Percentiles rank a stretch among this genome's conserved stretches.
Evolutionary conservation across 2,888 invertebrate species (phyloP).

Genomic region (Callinectes sapidus): DNA sequence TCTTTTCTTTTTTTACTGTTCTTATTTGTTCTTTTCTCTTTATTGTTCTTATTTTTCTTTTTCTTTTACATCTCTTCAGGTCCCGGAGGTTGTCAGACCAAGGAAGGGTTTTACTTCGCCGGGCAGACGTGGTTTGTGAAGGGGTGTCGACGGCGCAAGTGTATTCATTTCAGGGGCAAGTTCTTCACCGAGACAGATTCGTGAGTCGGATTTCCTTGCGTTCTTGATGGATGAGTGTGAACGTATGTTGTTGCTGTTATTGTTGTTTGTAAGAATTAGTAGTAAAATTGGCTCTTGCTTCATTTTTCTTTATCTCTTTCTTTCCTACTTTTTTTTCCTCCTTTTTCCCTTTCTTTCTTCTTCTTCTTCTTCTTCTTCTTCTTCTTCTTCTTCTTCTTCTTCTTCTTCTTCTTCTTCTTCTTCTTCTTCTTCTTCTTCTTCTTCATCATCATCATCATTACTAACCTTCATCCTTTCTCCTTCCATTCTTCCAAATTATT

Average conservation of each 20-base stretch:
- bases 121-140: slow-evolving; percentile 64
- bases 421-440: not conserved
- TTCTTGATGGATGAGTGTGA: not conserved
- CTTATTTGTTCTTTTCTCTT: too few species aligned
- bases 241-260: not conserved
- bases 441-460: not conserved
- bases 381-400: not conserved
- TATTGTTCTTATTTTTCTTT: not conserved
- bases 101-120: slow-evolving; percentile 59
- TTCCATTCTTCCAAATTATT: not conserved
- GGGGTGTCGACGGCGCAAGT: slow-evolving; percentile 64
- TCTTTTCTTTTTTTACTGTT: too few species aligned
- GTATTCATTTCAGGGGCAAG: slow-evolving; percentile 62
- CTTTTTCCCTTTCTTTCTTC: not conserved
- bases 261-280: not conserved
- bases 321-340: not conserved
- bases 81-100: slow-evolving; percentile 55
- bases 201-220: slow-evolving; percentile 46
- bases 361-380: not conserved
- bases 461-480: not conserved
- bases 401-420: not conserved
- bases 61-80: slow-evolving; percentile 21
- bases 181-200: slow-evolving; percentile 68
- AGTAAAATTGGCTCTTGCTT: not conserved
- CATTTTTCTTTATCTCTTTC: not conserved